Evolutionary conservation across 2,888 invertebrate species (phyloP).

Genomic region (Lithosia quadra): DNA sequence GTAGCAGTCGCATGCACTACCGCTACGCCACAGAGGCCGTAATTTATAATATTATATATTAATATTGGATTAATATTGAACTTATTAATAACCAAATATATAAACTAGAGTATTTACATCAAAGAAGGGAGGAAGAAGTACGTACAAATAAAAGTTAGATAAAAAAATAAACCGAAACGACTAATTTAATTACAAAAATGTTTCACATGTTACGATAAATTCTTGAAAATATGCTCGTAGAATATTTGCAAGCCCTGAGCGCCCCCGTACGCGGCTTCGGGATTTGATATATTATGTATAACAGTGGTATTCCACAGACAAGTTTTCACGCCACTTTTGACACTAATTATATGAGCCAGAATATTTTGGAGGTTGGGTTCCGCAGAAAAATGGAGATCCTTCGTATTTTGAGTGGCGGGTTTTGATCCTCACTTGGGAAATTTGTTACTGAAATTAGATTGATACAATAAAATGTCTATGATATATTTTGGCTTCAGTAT

Average conservation of each 20-base stretch:
- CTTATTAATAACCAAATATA: too few relatives aligned
- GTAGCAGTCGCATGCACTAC: too few relatives aligned
- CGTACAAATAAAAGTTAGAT: neutral
- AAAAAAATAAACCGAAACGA: too few relatives aligned
- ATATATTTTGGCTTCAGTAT: neutral
- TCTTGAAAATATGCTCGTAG: neutral
- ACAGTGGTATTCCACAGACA: constrained; percentile 48
- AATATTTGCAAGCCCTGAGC: constrained; percentile 30
- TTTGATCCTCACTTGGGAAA: neutral
- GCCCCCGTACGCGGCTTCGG: constrained; percentile 39
- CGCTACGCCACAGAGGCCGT: too few relatives aligned
- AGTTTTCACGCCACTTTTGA: constrained; percentile 59
- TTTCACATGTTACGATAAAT: neutral
- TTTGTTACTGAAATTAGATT: neutral
- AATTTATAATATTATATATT: too few relatives aligned
- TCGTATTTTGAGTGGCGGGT: neutral
- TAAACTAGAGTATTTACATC: too few relatives aligned
- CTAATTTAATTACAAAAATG: neutral
- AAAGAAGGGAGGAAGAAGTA: too few relatives aligned
- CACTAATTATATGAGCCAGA: constrained; percentile 53
- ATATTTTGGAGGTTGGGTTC: constrained; percentile 23
- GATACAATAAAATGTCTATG: neutral
- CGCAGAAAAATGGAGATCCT: constrained; percentile 19
- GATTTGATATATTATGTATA: constrained; percentile 55
- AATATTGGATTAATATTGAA: too few relatives aligned